phyloP scores from a whole-genome alignment of 1,140 invertebrate genomes.

The Drosophila nebulosa region DNA sequence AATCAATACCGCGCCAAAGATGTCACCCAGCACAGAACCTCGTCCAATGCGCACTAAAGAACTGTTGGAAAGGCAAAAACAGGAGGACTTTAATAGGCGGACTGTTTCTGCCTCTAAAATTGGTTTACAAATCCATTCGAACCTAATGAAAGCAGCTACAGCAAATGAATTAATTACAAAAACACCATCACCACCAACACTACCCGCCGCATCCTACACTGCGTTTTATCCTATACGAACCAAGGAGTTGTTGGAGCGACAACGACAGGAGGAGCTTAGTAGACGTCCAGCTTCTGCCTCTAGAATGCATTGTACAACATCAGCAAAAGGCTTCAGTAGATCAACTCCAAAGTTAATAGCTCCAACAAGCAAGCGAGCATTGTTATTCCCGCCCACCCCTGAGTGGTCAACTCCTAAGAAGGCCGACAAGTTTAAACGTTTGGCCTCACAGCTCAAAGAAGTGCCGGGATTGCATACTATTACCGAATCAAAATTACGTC shows the following conservation, averaged over 20 bases:
- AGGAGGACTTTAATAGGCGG: background rate
- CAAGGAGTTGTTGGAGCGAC: conserved; percentile 21
- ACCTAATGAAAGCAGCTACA: background rate
- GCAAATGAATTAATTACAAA: background rate
- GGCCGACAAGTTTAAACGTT: conserved; percentile 15
- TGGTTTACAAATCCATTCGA: background rate
- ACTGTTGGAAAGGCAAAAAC: background rate
- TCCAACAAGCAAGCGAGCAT: background rate
- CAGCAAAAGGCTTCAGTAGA: background rate
- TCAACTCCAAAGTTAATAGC: background rate
- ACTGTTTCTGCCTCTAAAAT: background rate
- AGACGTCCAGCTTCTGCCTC: background rate
- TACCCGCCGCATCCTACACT: background rate
- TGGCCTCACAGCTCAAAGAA: background rate
- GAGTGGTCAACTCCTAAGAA: background rate
- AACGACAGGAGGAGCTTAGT: background rate
- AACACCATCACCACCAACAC: background rate
- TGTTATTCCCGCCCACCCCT: background rate
- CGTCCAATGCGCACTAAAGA: background rate
- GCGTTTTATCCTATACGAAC: conserved; percentile 1
- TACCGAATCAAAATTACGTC: conserved; percentile 5
- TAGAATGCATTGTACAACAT: background rate
- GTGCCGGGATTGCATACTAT: conserved; percentile 10
- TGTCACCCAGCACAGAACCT: background rate
- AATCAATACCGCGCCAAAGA: background rate